Evolutionary conservation across 2,113 vertebrate genomes (phyloP), one percentile per base, ranked within the genome.

Genomic region (Siniperca chuatsi): DNA sequence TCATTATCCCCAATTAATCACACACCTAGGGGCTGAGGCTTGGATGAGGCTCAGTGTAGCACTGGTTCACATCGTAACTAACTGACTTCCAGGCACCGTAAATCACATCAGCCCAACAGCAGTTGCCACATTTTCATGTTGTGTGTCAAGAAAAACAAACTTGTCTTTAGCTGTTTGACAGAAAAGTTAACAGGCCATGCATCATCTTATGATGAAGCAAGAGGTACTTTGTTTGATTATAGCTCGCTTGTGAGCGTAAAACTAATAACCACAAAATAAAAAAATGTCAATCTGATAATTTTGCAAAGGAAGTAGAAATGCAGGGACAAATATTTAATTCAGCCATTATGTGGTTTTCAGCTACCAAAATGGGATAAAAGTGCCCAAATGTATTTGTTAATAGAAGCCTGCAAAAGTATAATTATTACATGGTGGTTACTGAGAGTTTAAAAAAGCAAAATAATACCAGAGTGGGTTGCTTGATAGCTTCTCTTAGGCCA

Each of bases 81-180:
- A 62, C 35, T 67, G 16, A 65, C 75, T 71, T 75, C 61, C 52
- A 67, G 81, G 52, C 55, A 25, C n/a, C 81, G 84, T 92, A 70
- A 90, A 87, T 88, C 65, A 73, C 48, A 65, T 13, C 50, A 7
- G 44, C 46, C 70, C 64, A 80, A 69, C 72, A 64, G 71, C 52
- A 58, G 81, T 52, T 73, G 37, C 55, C 23, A 67, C 69, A 66
- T 66, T 75, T 87, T 68, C 75, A 82, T 66, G 50, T 57, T 58
- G 33, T 74, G 66, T 35, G 52, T 84, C 75, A 81, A 80, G 69
- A 85, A 82, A 77, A 90, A 83, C 67, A 90, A 90, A 84, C 78
- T 44, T 33, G 54, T n/a, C 48, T 75, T 64, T 57, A 37, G 33
- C 65, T 46, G 79, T 82, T 86, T 84, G 83, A 88, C 76, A 87